Base-by-base conservation (phyloP, 2,888 invertebrate species). In the Anorthoa munda region DNA sequence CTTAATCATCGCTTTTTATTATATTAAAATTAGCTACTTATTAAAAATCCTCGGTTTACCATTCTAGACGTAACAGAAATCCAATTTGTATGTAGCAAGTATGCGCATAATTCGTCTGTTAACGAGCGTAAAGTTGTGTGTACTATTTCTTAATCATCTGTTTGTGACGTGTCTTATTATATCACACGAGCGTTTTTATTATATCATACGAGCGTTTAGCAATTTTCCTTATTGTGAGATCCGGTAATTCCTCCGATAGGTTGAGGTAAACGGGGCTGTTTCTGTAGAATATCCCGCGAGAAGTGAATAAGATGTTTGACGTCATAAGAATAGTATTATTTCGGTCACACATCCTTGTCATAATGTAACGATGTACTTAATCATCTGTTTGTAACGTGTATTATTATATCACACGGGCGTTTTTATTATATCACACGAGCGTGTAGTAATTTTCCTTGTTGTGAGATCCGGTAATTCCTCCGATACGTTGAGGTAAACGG, bases 281-380 rank as follows among this genome's bases (percentile, higher is more conserved):
- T 84, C 79, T 85, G 79, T 60, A 78, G 79, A 87, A 83, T 83
- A 86, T 86, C 85, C 84, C 86, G 65, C 70, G 77, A 73, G 76
- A 76, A 63, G 59, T 83, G 60, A 70, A 70, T 72, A 82, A 82
- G 82, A 85, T 77, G 67, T 72, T 75, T 90, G 90, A 90, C 90
- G 91, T 91, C 90, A 89, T 71, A 68, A 65, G 75, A 75, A 56
- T 65, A 56, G 51, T 77, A 84, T 85, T 75, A 83, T 86, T 80
- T 81, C 75, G 84, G 83, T 81, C 86, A 84, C 84, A 81, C 69
- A 90, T 91, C 89, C 90, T 91, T 87, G 81, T 89, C 72, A 82
- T 86, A 84, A 83, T 84, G 82, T 85, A 72, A 67, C 69, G 82
- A 85, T 72, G 73, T 74, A 82, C 78, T 66, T 84, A 82, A 82